Evolutionary conservation across 2,888 invertebrate species (phyloP).

Genomic region (Ametastegia equiseti): DNA sequence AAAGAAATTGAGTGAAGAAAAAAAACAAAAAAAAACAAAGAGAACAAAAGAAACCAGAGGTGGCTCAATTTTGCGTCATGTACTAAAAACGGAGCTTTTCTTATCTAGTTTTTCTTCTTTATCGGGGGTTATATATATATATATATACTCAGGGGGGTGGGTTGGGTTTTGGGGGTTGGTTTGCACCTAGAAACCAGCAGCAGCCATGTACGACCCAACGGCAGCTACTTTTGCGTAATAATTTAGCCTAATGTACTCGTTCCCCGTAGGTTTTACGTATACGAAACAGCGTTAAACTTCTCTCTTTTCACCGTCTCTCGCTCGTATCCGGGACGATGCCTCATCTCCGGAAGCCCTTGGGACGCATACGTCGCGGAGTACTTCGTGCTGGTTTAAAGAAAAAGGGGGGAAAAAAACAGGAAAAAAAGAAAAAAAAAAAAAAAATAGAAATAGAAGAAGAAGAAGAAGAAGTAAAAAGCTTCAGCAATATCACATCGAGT

Average conservation of each 20-base stretch:
- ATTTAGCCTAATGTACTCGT: slow-evolving; percentile 69
- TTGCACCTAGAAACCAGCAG: too few species aligned
- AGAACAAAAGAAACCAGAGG: too few species aligned
- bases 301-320: neutral
- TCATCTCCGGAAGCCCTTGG: slow-evolving; percentile 67
- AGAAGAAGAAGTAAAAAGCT: neutral
- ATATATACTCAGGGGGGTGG: too few species aligned
- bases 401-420: neutral
- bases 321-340: slow-evolving; percentile 64
- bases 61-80: too few species aligned
- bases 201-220: too few species aligned
- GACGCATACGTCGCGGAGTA: slow-evolving; percentile 60
- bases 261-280: neutral
- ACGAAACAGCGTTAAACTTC: neutral
- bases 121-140: too few species aligned
- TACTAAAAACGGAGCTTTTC: too few species aligned
- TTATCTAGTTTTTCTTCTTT: too few species aligned
- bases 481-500: slow-evolving; percentile 13
- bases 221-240: slow-evolving; percentile 55
- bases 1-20: too few species aligned
- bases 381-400: neutral
- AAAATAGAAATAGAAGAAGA: neutral
- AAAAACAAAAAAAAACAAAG: too few species aligned
- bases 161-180: too few species aligned
- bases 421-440: neutral